These are phyloP conservation scores for Tipula vernalis DNA, from an alignment of 2,888 invertebrate species.

Conservation along the genomic window DNA sequence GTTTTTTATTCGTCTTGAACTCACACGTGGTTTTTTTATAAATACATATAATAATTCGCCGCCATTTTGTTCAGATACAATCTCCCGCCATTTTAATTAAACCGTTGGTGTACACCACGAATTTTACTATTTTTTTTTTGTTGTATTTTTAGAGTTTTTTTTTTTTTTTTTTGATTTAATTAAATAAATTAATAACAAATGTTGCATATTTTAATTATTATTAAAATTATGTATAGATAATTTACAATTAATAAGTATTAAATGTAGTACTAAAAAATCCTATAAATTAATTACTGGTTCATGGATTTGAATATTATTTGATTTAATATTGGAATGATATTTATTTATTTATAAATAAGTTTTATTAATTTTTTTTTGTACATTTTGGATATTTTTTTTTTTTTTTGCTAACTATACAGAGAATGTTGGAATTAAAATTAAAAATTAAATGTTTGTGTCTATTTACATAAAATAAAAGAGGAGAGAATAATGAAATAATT, in stretches of 20 bases:
- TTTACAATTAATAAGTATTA: not conserved
- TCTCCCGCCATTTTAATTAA: not conserved
- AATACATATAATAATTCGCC: not conserved
- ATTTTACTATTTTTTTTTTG: not conserved
- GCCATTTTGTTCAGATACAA: not conserved
- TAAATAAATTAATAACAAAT: not conserved
- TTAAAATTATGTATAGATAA: not conserved
- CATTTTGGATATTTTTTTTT: not conserved
- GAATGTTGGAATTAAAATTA: not conserved
- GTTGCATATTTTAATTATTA: not conserved
- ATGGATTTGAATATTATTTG: not conserved
- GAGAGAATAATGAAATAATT: not conserved
- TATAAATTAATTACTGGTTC: slow-evolving; percentile 4
- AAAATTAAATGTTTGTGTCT: not conserved
- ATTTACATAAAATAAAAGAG: slow-evolving; percentile 4
- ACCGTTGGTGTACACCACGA: not conserved
- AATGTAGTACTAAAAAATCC: not conserved
- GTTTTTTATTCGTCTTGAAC: not conserved
- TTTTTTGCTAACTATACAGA: not conserved
- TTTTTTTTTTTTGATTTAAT: not conserved
- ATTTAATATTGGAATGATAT: not conserved
- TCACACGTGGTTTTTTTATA: not conserved
- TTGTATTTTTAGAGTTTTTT: not conserved
- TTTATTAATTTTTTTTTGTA: not conserved
- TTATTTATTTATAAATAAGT: not conserved